Evolutionary conservation across 2,888 invertebrate genomes (phyloP).

Genomic region (Philopedon plagiatum): DNA sequence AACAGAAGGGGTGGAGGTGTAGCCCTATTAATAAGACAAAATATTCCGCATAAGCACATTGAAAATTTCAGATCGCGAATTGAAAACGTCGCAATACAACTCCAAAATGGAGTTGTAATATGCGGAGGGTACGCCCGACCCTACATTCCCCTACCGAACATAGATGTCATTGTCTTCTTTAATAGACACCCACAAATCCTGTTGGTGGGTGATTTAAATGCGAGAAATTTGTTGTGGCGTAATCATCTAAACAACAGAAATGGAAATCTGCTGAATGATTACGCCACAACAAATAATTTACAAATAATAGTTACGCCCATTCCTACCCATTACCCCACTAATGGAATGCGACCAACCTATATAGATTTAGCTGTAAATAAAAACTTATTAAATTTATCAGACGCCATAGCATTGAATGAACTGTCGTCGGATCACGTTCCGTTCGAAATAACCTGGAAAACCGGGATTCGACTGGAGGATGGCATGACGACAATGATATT

Average conservation of each 20-base stretch:
- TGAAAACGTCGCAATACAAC: too few species aligned
- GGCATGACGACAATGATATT: not conserved
- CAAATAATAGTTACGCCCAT: not conserved
- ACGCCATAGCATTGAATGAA: too few species aligned
- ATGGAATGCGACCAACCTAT: not conserved
- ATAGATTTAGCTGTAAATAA: not conserved
- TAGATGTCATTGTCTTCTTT: not conserved
- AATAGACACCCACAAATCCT: too few species aligned
- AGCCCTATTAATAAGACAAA: too few species aligned
- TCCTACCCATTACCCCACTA: not conserved
- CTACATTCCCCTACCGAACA: too few species aligned
- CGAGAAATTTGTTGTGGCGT: not conserved
- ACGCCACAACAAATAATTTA: not conserved
- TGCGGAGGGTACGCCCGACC: too few species aligned
- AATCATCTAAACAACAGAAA: not conserved
- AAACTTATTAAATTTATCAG: not conserved
- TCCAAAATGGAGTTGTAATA: too few species aligned
- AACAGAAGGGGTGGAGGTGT: too few species aligned
- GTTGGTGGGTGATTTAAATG: not conserved
- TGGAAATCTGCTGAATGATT: not conserved
- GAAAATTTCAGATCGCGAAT: too few species aligned
- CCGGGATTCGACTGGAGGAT: not conserved
- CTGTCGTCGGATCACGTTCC: not conserved
- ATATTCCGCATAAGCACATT: too few species aligned
- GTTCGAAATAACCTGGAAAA: not conserved